Conservation (phyloP, 1,140 invertebrate species). For the Listronotus oregonensis region DNA sequence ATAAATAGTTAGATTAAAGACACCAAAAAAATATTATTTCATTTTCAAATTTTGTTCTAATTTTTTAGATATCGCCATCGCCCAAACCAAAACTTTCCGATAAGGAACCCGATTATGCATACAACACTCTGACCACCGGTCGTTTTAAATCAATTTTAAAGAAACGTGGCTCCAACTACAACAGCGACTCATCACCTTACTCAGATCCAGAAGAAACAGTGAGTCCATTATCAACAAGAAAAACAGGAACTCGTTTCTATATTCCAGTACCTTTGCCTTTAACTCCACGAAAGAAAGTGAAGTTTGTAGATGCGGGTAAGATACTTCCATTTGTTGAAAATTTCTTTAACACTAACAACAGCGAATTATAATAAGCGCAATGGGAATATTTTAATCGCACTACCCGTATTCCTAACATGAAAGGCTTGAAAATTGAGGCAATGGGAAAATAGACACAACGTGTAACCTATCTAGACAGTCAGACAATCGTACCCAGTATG, state of each 20-base stretch:
- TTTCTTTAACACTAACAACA: no score
- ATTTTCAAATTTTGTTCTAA: no score
- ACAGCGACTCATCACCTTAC: conserved; percentile 42
- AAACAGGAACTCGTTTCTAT: conserved; percentile 68
- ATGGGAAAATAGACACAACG: no score
- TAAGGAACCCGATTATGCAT: conserved; percentile 16
- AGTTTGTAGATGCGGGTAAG: conserved; percentile 50
- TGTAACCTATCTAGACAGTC: no score
- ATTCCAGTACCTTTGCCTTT: conserved; percentile 62
- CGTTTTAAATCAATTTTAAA: conserved; percentile 71
- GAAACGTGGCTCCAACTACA: conserved; percentile 60
- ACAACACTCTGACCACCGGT: conserved; percentile 24
- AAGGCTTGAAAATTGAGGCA: no score
- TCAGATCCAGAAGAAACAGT: conserved; percentile 33
- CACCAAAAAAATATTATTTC: no score
- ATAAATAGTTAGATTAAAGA: no score
- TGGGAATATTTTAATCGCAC: no score
- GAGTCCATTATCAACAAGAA: conserved; percentile 43
- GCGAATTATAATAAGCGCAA: no score
- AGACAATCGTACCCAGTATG: no score
- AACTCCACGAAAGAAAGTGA: conserved; percentile 54
- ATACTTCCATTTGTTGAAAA: neutral
- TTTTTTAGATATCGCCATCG: conserved; percentile 11
- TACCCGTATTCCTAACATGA: no score
- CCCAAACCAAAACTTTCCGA: conserved; percentile 49